Evolutionary conservation across 2,113 vertebrate genomes (phyloP), one percentile per base, ranked within the genome.

Genomic region (Muntiacus muntjak): DNA sequence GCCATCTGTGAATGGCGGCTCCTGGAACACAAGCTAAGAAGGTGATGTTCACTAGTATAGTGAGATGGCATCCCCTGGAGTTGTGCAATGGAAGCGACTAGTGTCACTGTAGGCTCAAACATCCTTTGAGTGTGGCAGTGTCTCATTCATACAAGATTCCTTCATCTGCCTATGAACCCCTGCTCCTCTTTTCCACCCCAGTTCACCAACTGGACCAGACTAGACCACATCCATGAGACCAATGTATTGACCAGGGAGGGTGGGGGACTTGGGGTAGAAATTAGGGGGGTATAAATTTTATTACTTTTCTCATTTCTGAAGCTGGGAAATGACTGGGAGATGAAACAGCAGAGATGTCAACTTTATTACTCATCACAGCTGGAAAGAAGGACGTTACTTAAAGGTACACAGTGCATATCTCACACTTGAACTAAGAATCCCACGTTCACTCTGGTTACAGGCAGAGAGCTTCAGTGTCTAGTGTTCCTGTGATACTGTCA

Each of bases 311-410:
- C 71, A 54, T 81, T 52, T 94, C 71, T 15, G 45, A 62, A 54
- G 26, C n/a, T 64, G 33, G 45, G 13, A 79, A 54, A 40, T 57
- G 40, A 94, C 6, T 33, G 84, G 6, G 33, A 64, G 57, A 64
- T 54, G 16, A 43, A 30, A 94, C 28, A 60, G 25, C 45, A 87
- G 45, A 62, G 57, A 43, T 16, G 26, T 52, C n/a, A 87, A 17
- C 17, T 62, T 87, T 62, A 81, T 87, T 54, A 13, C 45, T 4
- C 13, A 54, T 43, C 23, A 79, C n/a, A 79, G 17, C 45, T 54
- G 19, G 1, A 64, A 87, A 79, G 19, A 40, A 26, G 57, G 17
- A 7, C 0, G 0, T 19, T 14, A 10, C 50, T 26, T 57, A n/a
- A 62, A n/a, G n/a, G 11, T 62, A 47, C 28, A 71, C 25, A 5